A percentile compares a stretch with the other conserved stretches of the same genome.
These are phyloP conservation scores for Plutomurus gul DNA, from an alignment of 1,140 invertebrate species.

Conservation along the genomic window DNA sequence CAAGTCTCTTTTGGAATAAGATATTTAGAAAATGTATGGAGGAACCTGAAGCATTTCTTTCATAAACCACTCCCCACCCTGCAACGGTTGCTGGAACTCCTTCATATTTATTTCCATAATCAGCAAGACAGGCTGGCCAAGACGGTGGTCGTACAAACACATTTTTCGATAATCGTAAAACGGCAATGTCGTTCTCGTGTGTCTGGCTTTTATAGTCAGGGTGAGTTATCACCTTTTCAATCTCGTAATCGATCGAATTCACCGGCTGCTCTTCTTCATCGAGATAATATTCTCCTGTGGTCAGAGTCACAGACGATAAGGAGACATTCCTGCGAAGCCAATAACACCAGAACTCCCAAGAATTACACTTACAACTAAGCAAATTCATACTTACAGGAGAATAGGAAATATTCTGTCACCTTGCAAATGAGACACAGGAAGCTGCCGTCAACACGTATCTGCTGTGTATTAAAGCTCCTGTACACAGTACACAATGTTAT, in stretches of 20 bases:
- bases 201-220: conserved; percentile 19
- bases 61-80: conserved; percentile 13
- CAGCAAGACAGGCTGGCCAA: conserved; percentile 28
- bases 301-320: background rate
- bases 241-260: background rate
- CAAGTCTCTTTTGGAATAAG: too few species aligned
- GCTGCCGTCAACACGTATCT: conserved; percentile 28
- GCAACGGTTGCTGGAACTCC: background rate
- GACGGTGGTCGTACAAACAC: conserved; percentile 31
- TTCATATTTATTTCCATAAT: conserved; percentile 30
- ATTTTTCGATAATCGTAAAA: conserved; percentile 6
- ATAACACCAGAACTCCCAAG: background rate
- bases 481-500: too few species aligned
- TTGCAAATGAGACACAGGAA: conserved; percentile 14
- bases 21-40: too few species aligned
- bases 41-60: conserved; percentile 33
- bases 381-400: background rate
- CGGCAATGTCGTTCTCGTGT: conserved; percentile 23
- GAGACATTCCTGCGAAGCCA: background rate
- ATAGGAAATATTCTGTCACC: background rate
- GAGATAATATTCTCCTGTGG: conserved; percentile 31
- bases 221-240: conserved; percentile 25
- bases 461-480: conserved; percentile 2
- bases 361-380: background rate
- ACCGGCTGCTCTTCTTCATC: conserved; percentile 9